Base-by-base conservation (phyloP, 2,797 vertebrate genomes). In the Anguilla megastoma region DNA sequence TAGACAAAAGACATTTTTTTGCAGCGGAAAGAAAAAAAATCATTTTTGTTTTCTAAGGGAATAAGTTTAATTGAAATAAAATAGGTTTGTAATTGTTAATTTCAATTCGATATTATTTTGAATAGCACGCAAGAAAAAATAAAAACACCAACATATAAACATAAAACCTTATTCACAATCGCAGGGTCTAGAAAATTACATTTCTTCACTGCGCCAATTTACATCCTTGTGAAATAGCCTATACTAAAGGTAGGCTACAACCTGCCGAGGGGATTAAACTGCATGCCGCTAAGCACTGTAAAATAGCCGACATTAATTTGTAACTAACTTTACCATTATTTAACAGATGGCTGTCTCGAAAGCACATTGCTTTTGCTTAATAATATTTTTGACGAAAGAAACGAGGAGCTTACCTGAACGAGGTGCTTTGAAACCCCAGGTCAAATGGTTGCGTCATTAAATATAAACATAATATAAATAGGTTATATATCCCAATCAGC, bases 1-100 rank as follows among this genome's bases (percentile, higher is more conserved):
- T 21, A 48, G 36, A 54, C 86, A 89, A 89, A 89, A 86, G 86
- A n/a, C 41, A 76, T 84, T 87, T 89, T 87, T 33, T 87, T 85
- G 54, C 18, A 50, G 54, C 36, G 36, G 74, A 79, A 79, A 41
- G 33, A 45, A 45, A 18, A 36, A 76, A 86, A 84, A 74, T 86
- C 84, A 87, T 52, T 16, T 84, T 27, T 85, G 74, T 74, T 87
- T 58, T n/a, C 58, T 3, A 33, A 36, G 3, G 18, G 4, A 79
- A 41, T 45, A 6, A 3, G 45, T 79, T 79, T 41, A n/a, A 48
- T 50, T 50, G 7, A 14, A 48, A 82, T n/a, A 24, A n/a, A 48
- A 82, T 82, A 24, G 21, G 0, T 21, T 82, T 45, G n/a, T n/a
- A n/a, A 82, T 79, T 36, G 3, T 18, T 71, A 9, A 45, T 2